A percentile compares a stretch with the other conserved stretches of the same genome.
Evolutionary conservation across 2,797 vertebrate species (phyloP).

Genomic region (Danio choprae): DNA sequence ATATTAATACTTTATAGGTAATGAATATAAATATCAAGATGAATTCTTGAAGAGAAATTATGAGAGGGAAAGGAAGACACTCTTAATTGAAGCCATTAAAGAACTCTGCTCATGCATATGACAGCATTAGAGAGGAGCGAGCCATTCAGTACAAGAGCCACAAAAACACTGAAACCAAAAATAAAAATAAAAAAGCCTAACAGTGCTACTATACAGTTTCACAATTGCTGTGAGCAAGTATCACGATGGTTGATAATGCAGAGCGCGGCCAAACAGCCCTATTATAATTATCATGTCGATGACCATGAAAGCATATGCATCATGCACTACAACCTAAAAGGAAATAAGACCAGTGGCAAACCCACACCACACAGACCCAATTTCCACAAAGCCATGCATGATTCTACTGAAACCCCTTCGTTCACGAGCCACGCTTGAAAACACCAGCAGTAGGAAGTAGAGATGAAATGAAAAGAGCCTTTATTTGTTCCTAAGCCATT

Average conservation of each 20-base stretch:
- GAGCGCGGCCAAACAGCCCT: background rate
- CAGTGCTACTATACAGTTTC: background rate
- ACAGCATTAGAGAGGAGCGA: constrained; percentile 4
- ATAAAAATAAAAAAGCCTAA: background rate
- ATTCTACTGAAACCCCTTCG: constrained; percentile 10
- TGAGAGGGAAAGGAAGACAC: background rate
- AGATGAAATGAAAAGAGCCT: background rate
- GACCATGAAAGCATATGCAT: background rate
- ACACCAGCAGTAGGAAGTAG: constrained; percentile 26
- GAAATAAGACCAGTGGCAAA: background rate
- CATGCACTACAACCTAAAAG: constrained; percentile 24
- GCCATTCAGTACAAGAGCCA: constrained; percentile 1
- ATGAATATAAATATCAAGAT: background rate
- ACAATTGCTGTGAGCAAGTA: background rate
- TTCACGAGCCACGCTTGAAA: background rate
- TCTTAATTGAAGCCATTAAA: constrained; percentile 25
- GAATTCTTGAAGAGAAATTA: background rate
- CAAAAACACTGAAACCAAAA: background rate
- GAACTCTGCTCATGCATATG: constrained; percentile 49
- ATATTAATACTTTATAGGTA: background rate
- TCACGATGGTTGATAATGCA: constrained; percentile 14
- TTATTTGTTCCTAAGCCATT: constrained; percentile 10
- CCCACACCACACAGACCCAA: background rate
- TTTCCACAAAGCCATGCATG: constrained; percentile 21
- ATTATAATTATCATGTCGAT: background rate